Conservation (phyloP, 2,797 vertebrate genomes). For the Phoxinus dragarum region DNA sequence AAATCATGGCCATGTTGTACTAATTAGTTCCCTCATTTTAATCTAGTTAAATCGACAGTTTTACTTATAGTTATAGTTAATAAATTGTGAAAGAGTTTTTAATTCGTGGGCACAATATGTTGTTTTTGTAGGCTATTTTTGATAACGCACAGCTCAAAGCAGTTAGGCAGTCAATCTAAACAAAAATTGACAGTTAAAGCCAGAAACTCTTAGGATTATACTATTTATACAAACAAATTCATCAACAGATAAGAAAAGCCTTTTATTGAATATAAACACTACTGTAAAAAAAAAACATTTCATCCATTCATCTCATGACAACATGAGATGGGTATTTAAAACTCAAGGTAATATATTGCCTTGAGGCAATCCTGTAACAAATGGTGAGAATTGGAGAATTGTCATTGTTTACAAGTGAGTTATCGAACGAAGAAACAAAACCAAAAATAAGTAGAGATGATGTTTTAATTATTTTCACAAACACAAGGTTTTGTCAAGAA, state of each 20-base stretch:
- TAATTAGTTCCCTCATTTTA: no score
- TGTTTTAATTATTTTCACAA: slow-evolving; percentile 9
- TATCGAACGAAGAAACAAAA: not conserved
- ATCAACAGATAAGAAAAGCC: not conserved
- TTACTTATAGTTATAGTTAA: no score
- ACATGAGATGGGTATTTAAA: not conserved
- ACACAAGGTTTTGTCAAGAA: not conserved
- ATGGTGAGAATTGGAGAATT: not conserved
- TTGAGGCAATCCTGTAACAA: not conserved
- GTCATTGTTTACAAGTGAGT: not conserved
- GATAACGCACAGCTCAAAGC: not conserved
- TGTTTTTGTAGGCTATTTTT: not conserved
- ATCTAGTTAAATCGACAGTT: no score
- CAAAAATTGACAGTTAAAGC: not conserved
- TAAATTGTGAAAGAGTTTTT: no score
- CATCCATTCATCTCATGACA: not conserved
- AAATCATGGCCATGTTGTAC: no score
- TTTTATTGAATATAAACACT: not conserved
- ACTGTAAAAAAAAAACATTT: slow-evolving; percentile 1
- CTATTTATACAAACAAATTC: not conserved
- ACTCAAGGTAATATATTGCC: not conserved
- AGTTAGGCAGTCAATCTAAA: not conserved
- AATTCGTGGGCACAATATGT: no score
- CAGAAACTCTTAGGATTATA: not conserved
- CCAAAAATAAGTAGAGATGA: not conserved